Percentiles rank a stretch among this genome's conserved stretches.
Conservation (phyloP, 2,797 vertebrate genomes). For the Rhabdophis nuchalis region DNA sequence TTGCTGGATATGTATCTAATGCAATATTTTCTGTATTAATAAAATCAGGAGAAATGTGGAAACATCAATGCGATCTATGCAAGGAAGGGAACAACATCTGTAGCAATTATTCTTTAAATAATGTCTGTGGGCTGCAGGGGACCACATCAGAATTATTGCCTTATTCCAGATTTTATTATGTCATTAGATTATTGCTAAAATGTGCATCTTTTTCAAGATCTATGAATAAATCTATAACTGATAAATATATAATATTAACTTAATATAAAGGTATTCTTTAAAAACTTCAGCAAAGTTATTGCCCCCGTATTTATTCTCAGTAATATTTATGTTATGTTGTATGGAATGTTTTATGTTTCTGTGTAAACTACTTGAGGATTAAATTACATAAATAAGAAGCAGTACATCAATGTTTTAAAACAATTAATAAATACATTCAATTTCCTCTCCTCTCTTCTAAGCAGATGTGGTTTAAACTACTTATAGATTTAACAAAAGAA, state of each 20-base stretch:
- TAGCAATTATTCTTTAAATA: constrained; percentile 54
- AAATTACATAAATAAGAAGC: neutral
- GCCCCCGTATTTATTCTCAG: neutral
- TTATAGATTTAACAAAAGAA: neutral
- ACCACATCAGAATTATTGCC: constrained; percentile 33
- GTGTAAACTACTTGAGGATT: neutral
- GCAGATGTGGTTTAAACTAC: neutral
- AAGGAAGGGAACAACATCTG: constrained; percentile 41
- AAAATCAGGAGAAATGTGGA: constrained; percentile 38
- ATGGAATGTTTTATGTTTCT: neutral
- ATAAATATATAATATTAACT: neutral
- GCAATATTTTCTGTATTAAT: constrained; percentile 55
- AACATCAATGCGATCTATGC: constrained; percentile 40
- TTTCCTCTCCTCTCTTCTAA: neutral
- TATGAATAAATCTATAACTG: neutral
- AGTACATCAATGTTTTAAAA: neutral
- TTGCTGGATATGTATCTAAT: constrained; percentile 52
- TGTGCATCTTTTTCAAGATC: constrained; percentile 29
- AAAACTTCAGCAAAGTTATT: neutral
- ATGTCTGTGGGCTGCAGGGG: constrained; percentile 16
- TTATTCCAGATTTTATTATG: neutral
- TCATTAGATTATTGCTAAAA: constrained; percentile 31
- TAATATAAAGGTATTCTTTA: neutral
- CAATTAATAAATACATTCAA: neutral
- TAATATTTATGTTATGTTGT: neutral